Evolutionary conservation across 2,113 vertebrate species (phyloP), one percentile per base, ranked within the genome.

Genomic region (Tetrao urogallus): DNA sequence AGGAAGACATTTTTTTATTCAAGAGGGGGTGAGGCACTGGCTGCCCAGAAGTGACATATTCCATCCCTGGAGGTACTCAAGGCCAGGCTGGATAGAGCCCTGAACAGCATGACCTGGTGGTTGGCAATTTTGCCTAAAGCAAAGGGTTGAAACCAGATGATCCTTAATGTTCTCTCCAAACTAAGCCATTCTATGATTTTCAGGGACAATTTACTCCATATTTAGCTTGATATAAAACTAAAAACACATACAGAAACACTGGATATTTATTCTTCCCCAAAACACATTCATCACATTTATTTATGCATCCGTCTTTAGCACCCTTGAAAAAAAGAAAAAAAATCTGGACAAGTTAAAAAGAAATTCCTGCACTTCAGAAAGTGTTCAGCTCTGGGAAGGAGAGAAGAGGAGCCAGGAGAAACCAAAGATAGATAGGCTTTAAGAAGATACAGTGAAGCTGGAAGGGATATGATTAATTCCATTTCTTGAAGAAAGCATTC

Each of bases 351-450:
- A 91, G 45, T 87, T 82, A 82, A 40, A 92, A 92, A 91, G 64
- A 61, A 56, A 95, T 89, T 96, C 66, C 54, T 79, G 27, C 30
- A 12, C 74, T 73, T 65, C 81, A 86, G 66, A 94, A 85, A 76
- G 8, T 40, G 67, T 82, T 81, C 74, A 42, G 70, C 22, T 90
- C 70, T 63, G 45, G n/a, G 47, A 57, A 78, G 60, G 25, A 81
- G 22, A 79, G 63, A 43, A 65, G 69, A 85, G 19, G 52, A 88
- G 40, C 72, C 74, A 67, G 71, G 18, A 91, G 50, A 94, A 91
- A 73, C 65, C 63, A 24, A 82, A 92, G 64, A 77, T 1, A 0
- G 19, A 71, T n/a, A 92, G 67, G 50, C 72, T 86, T 90, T 61
- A 82, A 34, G 43, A 92, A 92, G 90, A 82, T 20, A 56, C 34